These are phyloP conservation scores for Megaustenia siamemsis DNA, from an alignment of 2,888 invertebrate genomes.

Conservation along the genomic window DNA sequence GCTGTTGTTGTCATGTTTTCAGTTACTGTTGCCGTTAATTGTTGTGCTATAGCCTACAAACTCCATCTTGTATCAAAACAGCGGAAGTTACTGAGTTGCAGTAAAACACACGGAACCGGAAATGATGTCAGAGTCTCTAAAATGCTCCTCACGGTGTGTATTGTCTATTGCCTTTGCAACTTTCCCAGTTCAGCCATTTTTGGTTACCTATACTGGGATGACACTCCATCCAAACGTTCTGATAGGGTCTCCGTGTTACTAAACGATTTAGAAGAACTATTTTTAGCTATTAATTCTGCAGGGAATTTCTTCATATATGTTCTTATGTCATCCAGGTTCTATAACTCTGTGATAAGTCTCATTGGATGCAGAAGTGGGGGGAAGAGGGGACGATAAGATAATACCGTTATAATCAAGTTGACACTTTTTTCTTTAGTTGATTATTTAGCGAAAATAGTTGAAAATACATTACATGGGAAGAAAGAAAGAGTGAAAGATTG, in stretches of 20 bases:
- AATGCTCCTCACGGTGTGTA: not conserved
- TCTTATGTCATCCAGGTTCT: not conserved
- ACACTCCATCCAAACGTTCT: not conserved
- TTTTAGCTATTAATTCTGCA: not conserved
- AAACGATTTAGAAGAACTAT: not conserved
- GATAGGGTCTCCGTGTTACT: not conserved
- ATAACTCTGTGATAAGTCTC: not conserved
- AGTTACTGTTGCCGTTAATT: not conserved
- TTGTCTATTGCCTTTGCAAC: not conserved
- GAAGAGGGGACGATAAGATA: too few relatives aligned
- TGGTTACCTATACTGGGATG: not conserved
- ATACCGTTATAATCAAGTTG: too few relatives aligned
- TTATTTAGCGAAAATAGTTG: too few relatives aligned
- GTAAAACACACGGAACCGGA: not conserved
- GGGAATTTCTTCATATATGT: not conserved
- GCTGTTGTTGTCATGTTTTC: not conserved
- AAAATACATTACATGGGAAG: too few relatives aligned
- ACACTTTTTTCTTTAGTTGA: too few relatives aligned
- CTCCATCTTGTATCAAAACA: not conserved
- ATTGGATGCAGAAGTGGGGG: not conserved
- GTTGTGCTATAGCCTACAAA: not conserved
- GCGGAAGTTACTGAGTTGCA: not conserved
- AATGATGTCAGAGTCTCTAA: not conserved
- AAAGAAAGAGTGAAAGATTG: too few relatives aligned
- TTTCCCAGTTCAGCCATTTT: not conserved